Evolutionary conservation across 2,797 vertebrate genomes (phyloP).

Genomic region (Peromyscus melanophrys): DNA sequence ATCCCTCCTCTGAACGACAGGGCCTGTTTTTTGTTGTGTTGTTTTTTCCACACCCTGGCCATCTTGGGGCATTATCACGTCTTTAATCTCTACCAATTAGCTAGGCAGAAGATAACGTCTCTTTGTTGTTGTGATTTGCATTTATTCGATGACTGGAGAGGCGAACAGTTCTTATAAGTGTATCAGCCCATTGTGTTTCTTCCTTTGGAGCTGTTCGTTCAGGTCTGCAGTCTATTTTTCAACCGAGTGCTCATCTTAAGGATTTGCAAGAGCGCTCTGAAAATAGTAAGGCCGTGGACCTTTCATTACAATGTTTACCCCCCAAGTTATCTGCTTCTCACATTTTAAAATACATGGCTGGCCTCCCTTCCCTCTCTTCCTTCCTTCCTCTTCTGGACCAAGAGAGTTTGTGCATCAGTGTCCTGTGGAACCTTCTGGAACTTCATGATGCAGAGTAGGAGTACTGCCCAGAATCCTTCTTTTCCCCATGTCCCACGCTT

Average conservation of each 20-base stretch:
- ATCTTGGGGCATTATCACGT: slow-evolving; percentile 48
- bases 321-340: slow-evolving; percentile 18
- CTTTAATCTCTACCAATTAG: slow-evolving; percentile 81
- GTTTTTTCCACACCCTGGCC: slow-evolving; percentile 65
- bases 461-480: background rate
- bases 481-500: background rate
- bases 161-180: slow-evolving; percentile 58
- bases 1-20: slow-evolving; percentile 58
- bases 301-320: background rate
- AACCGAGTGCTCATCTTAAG: slow-evolving; percentile 4
- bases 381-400: background rate
- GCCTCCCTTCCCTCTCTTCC: background rate
- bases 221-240: slow-evolving; percentile 65
- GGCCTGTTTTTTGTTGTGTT: slow-evolving; percentile 53
- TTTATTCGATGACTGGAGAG: slow-evolving; percentile 75
- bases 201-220: slow-evolving; percentile 73
- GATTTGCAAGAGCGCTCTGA: slow-evolving; percentile 46
- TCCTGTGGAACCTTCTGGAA: slow-evolving; percentile 22
- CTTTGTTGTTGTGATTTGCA: slow-evolving; percentile 80
- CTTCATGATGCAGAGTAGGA: slow-evolving; percentile 31
- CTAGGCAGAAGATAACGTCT: slow-evolving; percentile 75
- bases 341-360: background rate
- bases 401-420: background rate
- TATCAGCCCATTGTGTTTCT: slow-evolving; percentile 68
- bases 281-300: slow-evolving; percentile 53